Conservation (phyloP, 1,140 invertebrate genomes). For the Tetraneura akinire region DNA sequence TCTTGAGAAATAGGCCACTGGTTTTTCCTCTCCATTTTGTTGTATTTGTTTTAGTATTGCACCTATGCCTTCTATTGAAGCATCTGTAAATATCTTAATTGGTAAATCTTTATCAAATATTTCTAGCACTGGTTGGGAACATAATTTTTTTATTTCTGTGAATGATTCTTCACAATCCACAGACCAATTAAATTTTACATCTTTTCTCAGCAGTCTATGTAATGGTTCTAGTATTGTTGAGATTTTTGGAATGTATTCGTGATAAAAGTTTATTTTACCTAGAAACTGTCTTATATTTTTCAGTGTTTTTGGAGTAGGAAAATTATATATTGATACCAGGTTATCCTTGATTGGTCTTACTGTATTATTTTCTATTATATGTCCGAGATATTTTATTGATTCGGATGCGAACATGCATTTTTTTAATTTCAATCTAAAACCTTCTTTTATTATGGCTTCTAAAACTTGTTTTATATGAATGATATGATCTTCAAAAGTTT, state of each 20-base stretch:
- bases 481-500: constrained; percentile 53
- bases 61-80: constrained; percentile 58
- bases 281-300: constrained; percentile 57
- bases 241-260: too few species aligned
- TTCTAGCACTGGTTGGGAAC: constrained; percentile 56
- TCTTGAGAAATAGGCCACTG: constrained; percentile 56
- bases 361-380: constrained; percentile 57
- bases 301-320: constrained; percentile 54
- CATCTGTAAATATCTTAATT: constrained; percentile 55
- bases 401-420: constrained; percentile 58
- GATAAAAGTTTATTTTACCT: constrained; percentile 55
- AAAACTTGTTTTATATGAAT: constrained; percentile 49
- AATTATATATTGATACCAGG: constrained; percentile 57
- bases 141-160: constrained; percentile 57
- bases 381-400: constrained; percentile 57
- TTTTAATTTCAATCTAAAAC: constrained; percentile 57
- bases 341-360: constrained; percentile 57
- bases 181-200: constrained; percentile 56
- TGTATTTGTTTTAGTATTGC: constrained; percentile 55
- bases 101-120: constrained; percentile 55
- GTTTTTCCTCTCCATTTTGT: constrained; percentile 54
- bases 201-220: constrained; percentile 57
- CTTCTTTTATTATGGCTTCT: constrained; percentile 55
- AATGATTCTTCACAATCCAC: constrained; percentile 57
- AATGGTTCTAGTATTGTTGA: constrained; percentile 57